Conservation (phyloP, 1,140 invertebrate genomes). For the Elymnias hypermnestra region DNA sequence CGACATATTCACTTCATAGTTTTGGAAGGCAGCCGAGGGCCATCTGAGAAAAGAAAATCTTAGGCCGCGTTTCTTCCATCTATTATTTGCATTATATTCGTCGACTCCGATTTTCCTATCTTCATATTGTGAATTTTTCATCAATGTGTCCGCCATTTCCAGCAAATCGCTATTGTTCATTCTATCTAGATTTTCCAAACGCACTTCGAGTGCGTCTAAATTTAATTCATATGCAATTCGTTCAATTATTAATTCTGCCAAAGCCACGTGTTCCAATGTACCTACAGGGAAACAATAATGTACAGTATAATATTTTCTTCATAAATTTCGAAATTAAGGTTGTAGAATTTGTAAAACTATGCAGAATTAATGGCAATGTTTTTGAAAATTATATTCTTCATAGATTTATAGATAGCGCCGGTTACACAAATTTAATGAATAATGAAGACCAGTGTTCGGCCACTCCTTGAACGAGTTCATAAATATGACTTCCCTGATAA, state of each 20-base stretch:
- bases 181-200: slow-evolving; percentile 78
- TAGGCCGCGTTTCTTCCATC: slow-evolving; percentile 87
- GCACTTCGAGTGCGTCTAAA: slow-evolving; percentile 83
- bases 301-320: too few species aligned
- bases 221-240: slow-evolving; percentile 83
- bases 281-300: too few species aligned
- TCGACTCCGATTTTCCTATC: slow-evolving; percentile 75
- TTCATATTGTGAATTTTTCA: slow-evolving; percentile 77
- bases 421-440: too few species aligned
- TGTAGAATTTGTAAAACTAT: too few species aligned
- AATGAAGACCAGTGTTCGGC: too few species aligned
- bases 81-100: slow-evolving; percentile 81
- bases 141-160: slow-evolving; percentile 51
- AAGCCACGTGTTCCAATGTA: slow-evolving; percentile 79
- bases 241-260: slow-evolving; percentile 89
- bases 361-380: too few species aligned
- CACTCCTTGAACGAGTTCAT: too few species aligned
- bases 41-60: slow-evolving; percentile 81
- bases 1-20: slow-evolving; percentile 79
- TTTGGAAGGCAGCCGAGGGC: slow-evolving; percentile 68
- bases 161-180: slow-evolving; percentile 45
- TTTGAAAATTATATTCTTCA: too few species aligned
- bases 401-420: too few species aligned
- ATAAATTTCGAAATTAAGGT: too few species aligned
- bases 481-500: too few species aligned